Evolutionary conservation across 1,140 invertebrate genomes (phyloP).

Genomic region (Cepaea nemoralis): DNA sequence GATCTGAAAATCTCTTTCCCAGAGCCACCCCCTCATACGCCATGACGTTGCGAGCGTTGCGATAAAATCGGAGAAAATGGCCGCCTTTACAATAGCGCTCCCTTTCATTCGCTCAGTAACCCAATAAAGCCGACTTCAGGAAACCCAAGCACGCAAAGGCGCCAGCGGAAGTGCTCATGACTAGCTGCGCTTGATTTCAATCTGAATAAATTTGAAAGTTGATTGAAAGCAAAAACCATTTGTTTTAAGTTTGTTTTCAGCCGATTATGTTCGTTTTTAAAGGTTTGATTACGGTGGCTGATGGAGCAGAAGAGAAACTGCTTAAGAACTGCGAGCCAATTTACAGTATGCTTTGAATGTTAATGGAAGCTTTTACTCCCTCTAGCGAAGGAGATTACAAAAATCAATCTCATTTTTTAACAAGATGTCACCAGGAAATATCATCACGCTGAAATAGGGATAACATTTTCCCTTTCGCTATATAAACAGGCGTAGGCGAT

Average conservation of each 20-base stretch:
- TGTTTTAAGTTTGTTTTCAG: constrained; percentile 35
- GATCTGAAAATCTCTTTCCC: constrained; percentile 21
- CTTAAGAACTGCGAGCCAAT: constrained; percentile 15
- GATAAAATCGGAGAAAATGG: constrained; percentile 30
- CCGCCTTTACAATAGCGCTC: background rate
- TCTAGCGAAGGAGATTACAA: constrained; percentile 1
- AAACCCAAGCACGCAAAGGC: constrained; percentile 7
- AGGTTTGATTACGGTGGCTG: constrained; percentile 22
- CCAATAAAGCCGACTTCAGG: background rate
- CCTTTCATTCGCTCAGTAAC: constrained; percentile 9
- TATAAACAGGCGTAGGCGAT: too few relatives aligned
- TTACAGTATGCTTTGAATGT: constrained; percentile 33
- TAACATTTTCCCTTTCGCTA: too few relatives aligned
- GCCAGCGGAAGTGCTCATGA: constrained; percentile 9
- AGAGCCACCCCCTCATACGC: background rate
- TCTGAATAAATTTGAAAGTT: constrained; percentile 38
- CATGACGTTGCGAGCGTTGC: constrained; percentile 9
- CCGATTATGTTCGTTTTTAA: constrained; percentile 22
- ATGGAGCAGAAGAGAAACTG: constrained; percentile 26
- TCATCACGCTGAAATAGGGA: too few relatives aligned
- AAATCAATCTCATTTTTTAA: constrained; percentile 22
- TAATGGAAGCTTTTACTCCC: background rate
- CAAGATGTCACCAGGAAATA: background rate
- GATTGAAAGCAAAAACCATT: constrained; percentile 29
- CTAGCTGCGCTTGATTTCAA: constrained; percentile 24